Base-by-base conservation (phyloP, 1,140 invertebrate genomes). In the Aphaenogaster floridana region DNA sequence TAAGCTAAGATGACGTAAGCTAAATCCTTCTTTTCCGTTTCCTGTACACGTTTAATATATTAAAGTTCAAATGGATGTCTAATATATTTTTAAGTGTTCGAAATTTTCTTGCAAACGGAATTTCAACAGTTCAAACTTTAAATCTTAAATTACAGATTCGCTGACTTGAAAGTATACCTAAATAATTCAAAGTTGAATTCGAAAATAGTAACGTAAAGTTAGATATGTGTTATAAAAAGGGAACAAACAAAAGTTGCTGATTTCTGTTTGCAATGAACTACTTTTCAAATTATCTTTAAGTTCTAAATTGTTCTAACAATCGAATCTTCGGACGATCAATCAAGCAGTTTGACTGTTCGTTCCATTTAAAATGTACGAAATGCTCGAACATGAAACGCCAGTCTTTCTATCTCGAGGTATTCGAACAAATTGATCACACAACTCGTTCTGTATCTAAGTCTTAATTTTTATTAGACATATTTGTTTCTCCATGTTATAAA, bases 1-100 rank as follows among this genome's bases (percentile, higher is more conserved):
- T 61, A 34, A 57, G 34, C 28, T 74, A 74, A 74, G 21, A 1
- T 34, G 71, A 74, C 17, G 5, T 48, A 39, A 54, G 28, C 17
- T 74, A 54, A 76, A 57, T 57, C 52, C 52, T 21, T 6, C 17
- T 76, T 11, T 76, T 54, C 15, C 50, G 17, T 74, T 39, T 76
- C 17, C 52, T 54, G 50, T 36, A 17, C 50, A 54, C 5, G 45
- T 72, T 52, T 34, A 15, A 52, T 17, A 54, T 1, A 50, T 3
- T 28, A 1, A 34, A 13, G 13, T 76, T 21, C 0, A 39, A 74
- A 13, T 15, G 17, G 3, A 57, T 0, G 3, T 72, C 15, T 21
- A 69, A 50, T 66, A 66, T 66, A n/a, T 2, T 50, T 69, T 69
- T 45, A 45, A 9, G 17, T 17, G 11, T 68, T 28, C 9, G 7